A percentile compares a stretch with the other conserved stretches of the same genome.
These are phyloP conservation scores for Calliopum simillimum DNA, from an alignment of 2,888 invertebrate genomes.

Conservation along the genomic window DNA sequence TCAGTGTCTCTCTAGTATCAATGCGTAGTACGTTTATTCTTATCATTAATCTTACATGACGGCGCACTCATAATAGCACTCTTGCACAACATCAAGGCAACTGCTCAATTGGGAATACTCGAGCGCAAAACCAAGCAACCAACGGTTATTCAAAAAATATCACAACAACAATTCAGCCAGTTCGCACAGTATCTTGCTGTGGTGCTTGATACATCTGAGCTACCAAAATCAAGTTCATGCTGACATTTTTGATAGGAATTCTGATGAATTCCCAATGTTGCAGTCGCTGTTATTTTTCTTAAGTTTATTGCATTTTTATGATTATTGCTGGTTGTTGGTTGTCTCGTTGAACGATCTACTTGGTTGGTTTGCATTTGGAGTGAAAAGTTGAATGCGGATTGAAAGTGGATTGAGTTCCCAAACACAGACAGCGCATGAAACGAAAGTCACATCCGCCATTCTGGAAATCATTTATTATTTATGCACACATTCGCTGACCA, in stretches of 20 bases:
- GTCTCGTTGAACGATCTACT: too few species aligned
- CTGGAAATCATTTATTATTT: constrained; percentile 18
- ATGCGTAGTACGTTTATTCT: too few species aligned
- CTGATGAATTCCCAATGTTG: constrained; percentile 12
- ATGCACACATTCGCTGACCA: constrained; percentile 15
- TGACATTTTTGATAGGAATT: constrained; percentile 8
- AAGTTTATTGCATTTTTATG: constrained; percentile 21
- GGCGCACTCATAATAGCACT: too few species aligned
- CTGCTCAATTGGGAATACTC: constrained; percentile 11
- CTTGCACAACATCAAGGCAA: background rate
- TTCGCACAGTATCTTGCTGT: too few species aligned
- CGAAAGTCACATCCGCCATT: constrained; percentile 4
- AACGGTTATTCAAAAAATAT: background rate
- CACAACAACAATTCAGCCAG: too few species aligned
- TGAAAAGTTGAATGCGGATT: background rate
- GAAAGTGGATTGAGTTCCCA: background rate
- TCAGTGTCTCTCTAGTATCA: too few species aligned
- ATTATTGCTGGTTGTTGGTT: background rate
- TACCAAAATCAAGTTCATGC: background rate
- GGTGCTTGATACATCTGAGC: too few species aligned
- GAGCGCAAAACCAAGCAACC: background rate
- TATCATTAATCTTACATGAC: too few species aligned
- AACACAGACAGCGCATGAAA: background rate
- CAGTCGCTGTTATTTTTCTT: constrained; percentile 2
- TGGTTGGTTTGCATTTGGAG: background rate